A percentile compares a stretch with the other conserved stretches of the same genome.
Evolutionary conservation across 2,113 vertebrate genomes (phyloP).

Genomic region (Macquaria australasica): DNA sequence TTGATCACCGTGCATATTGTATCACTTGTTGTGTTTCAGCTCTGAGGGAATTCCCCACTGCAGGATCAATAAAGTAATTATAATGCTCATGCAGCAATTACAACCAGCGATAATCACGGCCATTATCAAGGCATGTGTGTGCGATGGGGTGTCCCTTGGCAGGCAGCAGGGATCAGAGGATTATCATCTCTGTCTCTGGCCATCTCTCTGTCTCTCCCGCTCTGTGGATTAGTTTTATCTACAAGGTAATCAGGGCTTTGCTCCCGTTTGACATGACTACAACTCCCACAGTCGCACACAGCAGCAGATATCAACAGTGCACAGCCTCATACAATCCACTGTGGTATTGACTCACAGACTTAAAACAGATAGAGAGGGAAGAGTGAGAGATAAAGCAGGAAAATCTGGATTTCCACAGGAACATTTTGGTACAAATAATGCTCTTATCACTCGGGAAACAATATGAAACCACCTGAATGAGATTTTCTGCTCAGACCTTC

Average conservation of each 20-base stretch:
- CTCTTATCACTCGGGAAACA: slow-evolving; percentile 17
- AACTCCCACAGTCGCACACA: slow-evolving; percentile 52
- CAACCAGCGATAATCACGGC: slow-evolving; percentile 14
- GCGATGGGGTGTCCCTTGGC: slow-evolving; percentile 49
- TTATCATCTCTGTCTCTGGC: slow-evolving; percentile 46
- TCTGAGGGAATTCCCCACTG: slow-evolving; percentile 26
- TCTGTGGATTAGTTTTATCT: slow-evolving; percentile 68
- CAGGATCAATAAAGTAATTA: slow-evolving; percentile 58
- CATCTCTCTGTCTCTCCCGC: slow-evolving; percentile 43
- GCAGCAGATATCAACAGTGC: slow-evolving; percentile 14
- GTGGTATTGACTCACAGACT: slow-evolving; percentile 29
- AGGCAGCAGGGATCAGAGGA: slow-evolving; percentile 61
- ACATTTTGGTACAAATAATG: slow-evolving; percentile 12
- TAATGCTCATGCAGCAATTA: slow-evolving; percentile 36
- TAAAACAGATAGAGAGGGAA: slow-evolving; percentile 13
- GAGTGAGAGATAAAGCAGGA: slow-evolving; percentile 14
- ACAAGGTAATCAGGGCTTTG: slow-evolving; percentile 61
- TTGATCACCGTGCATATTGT: slow-evolving; percentile 2
- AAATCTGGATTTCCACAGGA: slow-evolving; percentile 27
- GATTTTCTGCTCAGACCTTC: slow-evolving; percentile 23
- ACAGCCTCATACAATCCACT: neutral
- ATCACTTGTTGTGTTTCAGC: slow-evolving; percentile 7
- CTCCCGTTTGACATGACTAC: slow-evolving; percentile 59
- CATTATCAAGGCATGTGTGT: slow-evolving; percentile 21
- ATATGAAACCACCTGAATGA: slow-evolving; percentile 22